These are phyloP conservation scores for Onychomys arenicola DNA, from an alignment of 2,797 vertebrate genomes.

Conservation along the genomic window DNA sequence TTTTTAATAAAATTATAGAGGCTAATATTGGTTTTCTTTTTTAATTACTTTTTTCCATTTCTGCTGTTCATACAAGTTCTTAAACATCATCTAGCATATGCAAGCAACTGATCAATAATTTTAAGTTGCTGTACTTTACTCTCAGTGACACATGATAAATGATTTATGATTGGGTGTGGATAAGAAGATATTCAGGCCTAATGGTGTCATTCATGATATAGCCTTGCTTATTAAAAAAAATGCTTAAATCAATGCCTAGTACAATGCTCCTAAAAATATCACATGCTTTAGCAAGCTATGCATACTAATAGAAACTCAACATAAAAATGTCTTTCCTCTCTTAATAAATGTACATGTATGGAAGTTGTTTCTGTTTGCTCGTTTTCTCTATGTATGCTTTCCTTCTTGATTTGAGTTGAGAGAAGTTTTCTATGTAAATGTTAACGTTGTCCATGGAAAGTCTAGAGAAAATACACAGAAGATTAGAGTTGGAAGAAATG, in stretches of 20 bases:
- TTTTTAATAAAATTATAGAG: background rate
- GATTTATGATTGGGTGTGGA: constrained; percentile 29
- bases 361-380: background rate
- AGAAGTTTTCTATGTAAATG: background rate
- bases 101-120: constrained; percentile 47
- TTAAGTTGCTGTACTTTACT: constrained; percentile 51
- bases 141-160: constrained; percentile 21
- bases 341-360: background rate
- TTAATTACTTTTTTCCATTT: constrained; percentile 9
- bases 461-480: background rate
- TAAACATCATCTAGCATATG: background rate
- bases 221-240: constrained; percentile 16
- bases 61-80: background rate
- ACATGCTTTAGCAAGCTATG: background rate
- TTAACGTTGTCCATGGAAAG: background rate
- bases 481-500: background rate
- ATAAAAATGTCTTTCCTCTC: background rate
- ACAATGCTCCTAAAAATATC: background rate
- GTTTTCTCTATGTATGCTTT: background rate
- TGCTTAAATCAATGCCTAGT: constrained; percentile 12
- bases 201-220: background rate
- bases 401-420: background rate
- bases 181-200: constrained; percentile 40
- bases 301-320: background rate
- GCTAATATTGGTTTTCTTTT: background rate